Evolutionary conservation across 2,888 invertebrate genomes (phyloP).

Genomic region (Aproaerema taeniolella): DNA sequence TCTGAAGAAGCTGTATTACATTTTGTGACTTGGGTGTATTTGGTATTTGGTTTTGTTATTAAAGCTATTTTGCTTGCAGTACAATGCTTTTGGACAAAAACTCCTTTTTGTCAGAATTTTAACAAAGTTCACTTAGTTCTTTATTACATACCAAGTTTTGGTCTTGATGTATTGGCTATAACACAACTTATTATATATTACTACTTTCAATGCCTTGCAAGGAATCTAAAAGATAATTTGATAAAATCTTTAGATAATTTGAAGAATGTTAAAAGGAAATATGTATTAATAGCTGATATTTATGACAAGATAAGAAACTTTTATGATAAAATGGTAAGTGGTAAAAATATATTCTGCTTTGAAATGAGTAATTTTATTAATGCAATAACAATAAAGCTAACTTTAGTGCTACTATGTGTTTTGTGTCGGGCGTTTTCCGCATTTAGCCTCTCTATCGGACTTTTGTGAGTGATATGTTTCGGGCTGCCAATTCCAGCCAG

Average conservation of each 20-base stretch:
- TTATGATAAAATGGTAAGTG: constrained; percentile 9
- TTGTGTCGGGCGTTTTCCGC: too few species aligned
- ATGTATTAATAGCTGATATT: neutral
- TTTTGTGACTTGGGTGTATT: constrained; percentile 1
- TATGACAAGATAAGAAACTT: constrained; percentile 7
- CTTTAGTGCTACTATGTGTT: too few species aligned
- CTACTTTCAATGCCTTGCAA: constrained; percentile 8
- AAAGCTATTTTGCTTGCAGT: neutral
- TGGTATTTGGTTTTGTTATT: constrained; percentile 1
- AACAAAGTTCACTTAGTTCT: neutral
- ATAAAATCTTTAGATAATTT: neutral
- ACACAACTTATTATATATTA: constrained; percentile 6
- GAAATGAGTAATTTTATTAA: too few species aligned
- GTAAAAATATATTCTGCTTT: neutral
- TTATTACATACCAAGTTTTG: neutral
- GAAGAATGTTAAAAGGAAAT: neutral
- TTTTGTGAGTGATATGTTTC: too few species aligned
- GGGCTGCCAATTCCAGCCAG: too few species aligned
- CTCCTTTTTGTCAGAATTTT: constrained; percentile 1
- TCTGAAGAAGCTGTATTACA: constrained; percentile 2
- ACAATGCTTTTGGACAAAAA: neutral
- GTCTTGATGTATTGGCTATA: constrained; percentile 3
- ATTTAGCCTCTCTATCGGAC: too few species aligned
- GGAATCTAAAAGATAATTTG: neutral
- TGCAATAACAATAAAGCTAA: too few species aligned